Evolutionary conservation across 2,888 invertebrate genomes (phyloP), one percentile per base, ranked within the genome.

Genomic region (Netelia virgata): DNA sequence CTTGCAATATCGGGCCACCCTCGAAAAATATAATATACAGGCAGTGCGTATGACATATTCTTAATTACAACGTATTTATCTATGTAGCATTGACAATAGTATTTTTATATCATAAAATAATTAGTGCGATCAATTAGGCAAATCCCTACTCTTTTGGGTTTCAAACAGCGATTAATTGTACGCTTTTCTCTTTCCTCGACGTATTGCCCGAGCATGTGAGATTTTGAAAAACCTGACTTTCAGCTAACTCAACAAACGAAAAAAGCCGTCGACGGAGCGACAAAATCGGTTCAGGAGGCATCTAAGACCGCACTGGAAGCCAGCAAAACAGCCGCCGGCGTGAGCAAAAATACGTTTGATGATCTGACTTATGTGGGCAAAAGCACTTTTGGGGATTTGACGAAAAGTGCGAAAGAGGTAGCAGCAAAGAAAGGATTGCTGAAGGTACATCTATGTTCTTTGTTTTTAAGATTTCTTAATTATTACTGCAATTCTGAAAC

Each of bases 331-430:
- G 98, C 98, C 0, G 97, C 97, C 0, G 97, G 97, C 8, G 97
- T 97, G 10, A 97, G 97, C 90, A 97, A 97, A 92, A 97, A 97
- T 89, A 98, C 98, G 0, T 94, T 98, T 5, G 98, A 98, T 84
- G 98, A 98, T 92, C 94, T 98, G 28, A 97, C 97, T 0, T 97
- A 97, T 90, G 98, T 98, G 3, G 97, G 98, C n/a, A 98, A 97
- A 92, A 97, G 97, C 41, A 98, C 98, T 0, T 94, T 98, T 59
- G 98, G 97, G 0, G 98, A 98, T 93, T 94, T 98, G 18, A 98
- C 98, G 0, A 98, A 98, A 94, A 97, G 97, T 90, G 98, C 98
- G 0, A 97, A 98, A 90, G 98, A 98, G 94, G 98, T 95, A 1
- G 98, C 97, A 2, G 95, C 97, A 0, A 98, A 98, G 92, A 97